phyloP scores from a whole-genome alignment of 2,888 invertebrate species.

The Fragum sueziense region DNA sequence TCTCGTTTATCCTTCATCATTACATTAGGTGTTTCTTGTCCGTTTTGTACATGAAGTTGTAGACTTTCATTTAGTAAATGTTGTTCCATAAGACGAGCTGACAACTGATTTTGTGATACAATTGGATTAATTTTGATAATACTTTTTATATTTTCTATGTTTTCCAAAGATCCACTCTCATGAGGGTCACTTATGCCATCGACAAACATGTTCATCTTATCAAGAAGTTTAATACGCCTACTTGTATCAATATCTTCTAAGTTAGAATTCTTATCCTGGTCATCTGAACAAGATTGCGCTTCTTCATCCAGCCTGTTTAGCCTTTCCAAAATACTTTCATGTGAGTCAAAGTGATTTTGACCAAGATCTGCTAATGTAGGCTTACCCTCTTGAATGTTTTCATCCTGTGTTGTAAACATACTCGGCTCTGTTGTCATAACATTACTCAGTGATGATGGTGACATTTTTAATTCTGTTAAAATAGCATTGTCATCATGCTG shows the following conservation, averaged over 20 bases:
- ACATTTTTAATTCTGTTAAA: neutral
- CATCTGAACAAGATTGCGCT: neutral
- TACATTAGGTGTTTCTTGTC: neutral
- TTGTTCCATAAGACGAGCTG: neutral
- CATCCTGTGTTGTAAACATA: no score
- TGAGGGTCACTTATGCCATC: conserved; percentile 10
- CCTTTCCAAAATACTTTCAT: neutral
- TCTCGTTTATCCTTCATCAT: neutral
- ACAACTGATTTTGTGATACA: neutral
- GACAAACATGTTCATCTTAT: conserved; percentile 41
- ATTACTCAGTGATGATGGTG: neutral
- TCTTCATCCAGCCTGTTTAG: neutral
- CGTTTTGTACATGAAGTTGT: neutral
- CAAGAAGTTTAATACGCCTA: conserved; percentile 20
- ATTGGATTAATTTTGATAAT: conserved; percentile 26
- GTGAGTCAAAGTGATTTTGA: neutral
- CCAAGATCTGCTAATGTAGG: no score
- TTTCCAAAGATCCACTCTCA: conserved; percentile 31
- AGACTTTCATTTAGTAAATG: neutral
- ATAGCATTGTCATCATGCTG: neutral
- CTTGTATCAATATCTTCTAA: neutral
- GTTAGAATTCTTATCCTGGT: no score
- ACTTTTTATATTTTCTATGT: conserved; percentile 31
- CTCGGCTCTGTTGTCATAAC: neutral
- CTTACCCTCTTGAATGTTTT: no score